phyloP scores from a whole-genome alignment of 64 coral and sea anemone genomes.

The Pocillopora damicornis region DNA sequence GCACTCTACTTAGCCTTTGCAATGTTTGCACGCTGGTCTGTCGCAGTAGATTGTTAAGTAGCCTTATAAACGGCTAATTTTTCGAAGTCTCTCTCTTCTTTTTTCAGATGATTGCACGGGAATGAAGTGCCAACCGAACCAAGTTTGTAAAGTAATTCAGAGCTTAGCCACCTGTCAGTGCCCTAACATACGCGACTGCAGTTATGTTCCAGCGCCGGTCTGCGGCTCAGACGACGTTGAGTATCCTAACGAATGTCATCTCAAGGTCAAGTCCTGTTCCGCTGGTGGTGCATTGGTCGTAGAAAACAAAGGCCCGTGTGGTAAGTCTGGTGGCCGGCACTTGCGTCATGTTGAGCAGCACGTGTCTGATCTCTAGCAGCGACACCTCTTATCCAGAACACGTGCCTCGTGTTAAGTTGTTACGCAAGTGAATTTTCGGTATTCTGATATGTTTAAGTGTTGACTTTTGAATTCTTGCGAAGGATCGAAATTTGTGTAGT shows the following conservation, averaged over 20 bases:
- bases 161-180: constrained; percentile 45
- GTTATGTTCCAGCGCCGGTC: constrained; percentile 33
- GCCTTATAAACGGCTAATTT: neutral
- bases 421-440: too few relatives aligned
- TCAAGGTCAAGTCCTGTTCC: constrained; percentile 39
- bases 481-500: too few relatives aligned
- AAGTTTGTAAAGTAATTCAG: constrained; percentile 47
- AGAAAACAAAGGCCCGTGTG: constrained; percentile 49
- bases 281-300: constrained; percentile 4
- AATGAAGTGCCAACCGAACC: constrained; percentile 32
- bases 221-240: constrained; percentile 61
- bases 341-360: too few relatives aligned
- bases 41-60: too few relatives aligned
- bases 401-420: too few relatives aligned
- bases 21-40: too few relatives aligned
- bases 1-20: too few relatives aligned
- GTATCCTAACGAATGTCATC: constrained; percentile 54
- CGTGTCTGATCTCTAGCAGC: too few relatives aligned
- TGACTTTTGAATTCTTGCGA: too few relatives aligned
- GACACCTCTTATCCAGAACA: too few relatives aligned
- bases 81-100: neutral
- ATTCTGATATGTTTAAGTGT: too few relatives aligned
- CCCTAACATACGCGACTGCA: constrained; percentile 40
- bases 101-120: constrained; percentile 28
- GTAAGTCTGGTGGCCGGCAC: constrained; percentile 1